Evolutionary conservation across 2,888 invertebrate genomes (phyloP).

Genomic region (Coenonympha glycerion): DNA sequence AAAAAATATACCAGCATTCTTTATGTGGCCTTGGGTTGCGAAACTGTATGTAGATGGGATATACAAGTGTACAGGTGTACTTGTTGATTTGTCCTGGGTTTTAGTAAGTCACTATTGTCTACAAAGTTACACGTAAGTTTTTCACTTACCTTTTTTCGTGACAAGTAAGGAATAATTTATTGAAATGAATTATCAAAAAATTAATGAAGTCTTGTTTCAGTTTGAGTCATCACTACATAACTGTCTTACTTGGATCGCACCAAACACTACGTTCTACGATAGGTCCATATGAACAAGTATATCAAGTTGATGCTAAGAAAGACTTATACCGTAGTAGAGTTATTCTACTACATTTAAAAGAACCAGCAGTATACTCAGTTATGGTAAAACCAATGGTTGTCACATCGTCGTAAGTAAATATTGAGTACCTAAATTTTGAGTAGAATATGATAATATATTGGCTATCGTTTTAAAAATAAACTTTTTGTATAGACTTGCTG

Average conservation of each 20-base stretch:
- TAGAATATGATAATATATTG: too few relatives aligned
- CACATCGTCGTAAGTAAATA: conserved; percentile 60
- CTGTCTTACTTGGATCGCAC: conserved; percentile 81
- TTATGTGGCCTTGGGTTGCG: conserved; percentile 83
- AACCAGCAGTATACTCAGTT: conserved; percentile 75
- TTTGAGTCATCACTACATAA: conserved; percentile 73
- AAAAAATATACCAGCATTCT: conserved; percentile 28
- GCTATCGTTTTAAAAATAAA: too few relatives aligned
- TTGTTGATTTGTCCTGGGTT: conserved; percentile 81
- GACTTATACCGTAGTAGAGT: conserved; percentile 76
- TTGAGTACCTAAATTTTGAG: neutral
- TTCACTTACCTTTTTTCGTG: neutral
- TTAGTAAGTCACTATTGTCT: conserved; percentile 76
- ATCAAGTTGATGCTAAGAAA: conserved; percentile 76
- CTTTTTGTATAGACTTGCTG: conserved; percentile 47
- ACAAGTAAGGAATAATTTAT: neutral
- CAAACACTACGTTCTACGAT: conserved; percentile 73
- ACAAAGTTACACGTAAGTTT: conserved; percentile 53
- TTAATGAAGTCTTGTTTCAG: conserved; percentile 50
- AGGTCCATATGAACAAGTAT: conserved; percentile 83
- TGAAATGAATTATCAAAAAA: neutral
- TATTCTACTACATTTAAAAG: conserved; percentile 78
- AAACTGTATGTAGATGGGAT: conserved; percentile 82
- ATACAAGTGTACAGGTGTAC: conserved; percentile 81
- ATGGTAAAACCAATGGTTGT: conserved; percentile 80